A percentile compares a stretch with the other conserved stretches of the same genome.
These are phyloP conservation scores for Limnodromus scolopaceus DNA, from an alignment of 2,797 vertebrate genomes.

Conservation along the genomic window DNA sequence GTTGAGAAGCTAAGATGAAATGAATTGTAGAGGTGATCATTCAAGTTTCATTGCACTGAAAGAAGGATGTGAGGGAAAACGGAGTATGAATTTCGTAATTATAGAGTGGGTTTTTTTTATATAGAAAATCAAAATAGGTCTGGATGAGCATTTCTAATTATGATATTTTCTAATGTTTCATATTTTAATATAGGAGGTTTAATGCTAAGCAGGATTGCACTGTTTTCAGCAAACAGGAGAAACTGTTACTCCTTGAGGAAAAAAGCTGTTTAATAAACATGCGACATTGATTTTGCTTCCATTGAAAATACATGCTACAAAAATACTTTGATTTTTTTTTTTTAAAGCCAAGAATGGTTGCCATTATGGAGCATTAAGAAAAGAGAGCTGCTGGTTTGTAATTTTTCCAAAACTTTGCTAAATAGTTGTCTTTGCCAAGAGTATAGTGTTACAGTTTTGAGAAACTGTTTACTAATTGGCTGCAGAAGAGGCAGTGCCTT, in stretches of 20 bases:
- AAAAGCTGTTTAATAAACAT: neutral
- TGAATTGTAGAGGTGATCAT: neutral
- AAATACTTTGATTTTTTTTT: neutral
- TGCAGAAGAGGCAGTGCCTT: slow-evolving; percentile 44
- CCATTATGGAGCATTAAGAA: neutral
- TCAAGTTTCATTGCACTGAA: neutral
- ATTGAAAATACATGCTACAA: neutral
- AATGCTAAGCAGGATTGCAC: neutral
- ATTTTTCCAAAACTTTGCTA: slow-evolving; percentile 26
- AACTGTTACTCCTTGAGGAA: neutral
- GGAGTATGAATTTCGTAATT: neutral
- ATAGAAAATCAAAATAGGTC: neutral
- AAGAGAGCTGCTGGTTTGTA: slow-evolving; percentile 36
- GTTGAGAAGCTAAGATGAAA: slow-evolving; percentile 8
- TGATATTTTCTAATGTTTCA: neutral
- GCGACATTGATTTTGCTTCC: neutral
- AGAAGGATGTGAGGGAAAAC: neutral
- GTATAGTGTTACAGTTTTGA: slow-evolving; percentile 17
- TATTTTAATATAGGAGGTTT: neutral
- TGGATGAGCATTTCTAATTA: neutral
- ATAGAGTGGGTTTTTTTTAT: neutral
- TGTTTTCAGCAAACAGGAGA: neutral
- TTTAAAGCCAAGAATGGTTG: neutral
- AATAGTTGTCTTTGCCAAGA: slow-evolving; percentile 31
- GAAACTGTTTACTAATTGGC: slow-evolving; percentile 57